Evolutionary conservation across 2,888 invertebrate genomes (phyloP).

Genomic region (Neoscelio sp.): DNA sequence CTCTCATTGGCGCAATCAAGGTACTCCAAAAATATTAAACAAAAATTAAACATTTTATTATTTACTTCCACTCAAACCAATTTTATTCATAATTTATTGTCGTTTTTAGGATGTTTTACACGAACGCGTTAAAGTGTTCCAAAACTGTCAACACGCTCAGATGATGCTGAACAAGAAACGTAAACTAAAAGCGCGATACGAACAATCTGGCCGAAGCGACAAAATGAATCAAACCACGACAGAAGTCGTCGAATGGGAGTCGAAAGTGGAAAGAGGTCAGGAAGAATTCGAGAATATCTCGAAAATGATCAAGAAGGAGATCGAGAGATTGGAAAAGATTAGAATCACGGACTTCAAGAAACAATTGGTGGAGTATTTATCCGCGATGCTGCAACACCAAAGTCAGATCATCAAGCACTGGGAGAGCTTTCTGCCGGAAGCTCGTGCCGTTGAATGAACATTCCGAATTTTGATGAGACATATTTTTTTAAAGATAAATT

Average conservation of each 20-base stretch:
- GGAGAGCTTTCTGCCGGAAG: slow-evolving; percentile 98
- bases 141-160: slow-evolving; percentile 99
- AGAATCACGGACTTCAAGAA: slow-evolving; percentile 95
- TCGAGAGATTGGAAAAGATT: slow-evolving; percentile 95
- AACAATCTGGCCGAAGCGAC: slow-evolving; percentile 94
- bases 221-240: slow-evolving; percentile 94
- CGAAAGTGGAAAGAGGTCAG: slow-evolving; percentile 98
- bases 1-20: no score
- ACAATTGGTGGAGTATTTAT: slow-evolving; percentile 95
- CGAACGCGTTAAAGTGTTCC: slow-evolving; percentile 93
- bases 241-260: slow-evolving; percentile 98
- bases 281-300: slow-evolving; percentile 98
- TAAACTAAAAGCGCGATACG: slow-evolving; percentile 96
- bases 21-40: no score
- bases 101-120: slow-evolving; percentile 87
- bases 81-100: slow-evolving; percentile 34
- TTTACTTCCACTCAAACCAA: no score
- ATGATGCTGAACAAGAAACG: slow-evolving; percentile 96
- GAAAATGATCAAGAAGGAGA: slow-evolving; percentile 95
- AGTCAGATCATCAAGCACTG: slow-evolving; percentile 96
- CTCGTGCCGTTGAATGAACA: slow-evolving; percentile 94
- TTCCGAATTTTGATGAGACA: slow-evolving; percentile 66
- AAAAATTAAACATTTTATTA: no score
- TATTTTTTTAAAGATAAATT: slow-evolving; percentile 59
- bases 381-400: slow-evolving; percentile 97